A percentile compares a stretch with the other conserved stretches of the same genome.
phyloP scores from a whole-genome alignment of 2,797 vertebrate species.

The Mergus octosetaceus region DNA sequence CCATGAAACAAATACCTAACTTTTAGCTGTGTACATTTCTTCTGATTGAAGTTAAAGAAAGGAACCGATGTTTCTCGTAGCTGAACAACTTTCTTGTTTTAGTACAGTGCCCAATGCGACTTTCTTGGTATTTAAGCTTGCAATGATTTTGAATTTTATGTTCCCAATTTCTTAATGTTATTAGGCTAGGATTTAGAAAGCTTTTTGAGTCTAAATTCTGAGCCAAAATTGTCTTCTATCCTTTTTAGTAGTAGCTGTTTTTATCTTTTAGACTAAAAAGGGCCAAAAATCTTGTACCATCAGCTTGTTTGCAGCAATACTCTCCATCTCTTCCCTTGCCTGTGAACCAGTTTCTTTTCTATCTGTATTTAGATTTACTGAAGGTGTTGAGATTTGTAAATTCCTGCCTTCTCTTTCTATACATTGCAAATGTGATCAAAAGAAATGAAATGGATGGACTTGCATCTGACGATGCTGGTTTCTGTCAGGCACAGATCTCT shows the following conservation, averaged over 20 bases:
- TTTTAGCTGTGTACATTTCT: background rate
- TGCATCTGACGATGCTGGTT: background rate
- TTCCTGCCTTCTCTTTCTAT: background rate
- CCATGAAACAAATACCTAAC: background rate
- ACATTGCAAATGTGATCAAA: background rate
- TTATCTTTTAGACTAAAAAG: conserved; percentile 46
- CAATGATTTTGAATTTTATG: conserved; percentile 4
- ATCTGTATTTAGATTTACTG: background rate
- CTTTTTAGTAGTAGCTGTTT: background rate
- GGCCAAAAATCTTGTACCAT: conserved; percentile 43
- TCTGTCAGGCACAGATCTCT: background rate
- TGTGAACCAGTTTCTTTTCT: background rate
- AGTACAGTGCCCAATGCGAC: background rate
- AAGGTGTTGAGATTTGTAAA: background rate
- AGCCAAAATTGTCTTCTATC: conserved; percentile 34
- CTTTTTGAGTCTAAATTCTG: conserved; percentile 38
- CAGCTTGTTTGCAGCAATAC: conserved; percentile 53
- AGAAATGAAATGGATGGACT: background rate
- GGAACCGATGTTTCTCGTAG: background rate
- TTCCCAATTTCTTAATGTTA: background rate
- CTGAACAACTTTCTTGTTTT: background rate
- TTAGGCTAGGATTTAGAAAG: conserved; percentile 25
- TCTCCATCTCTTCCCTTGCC: background rate
- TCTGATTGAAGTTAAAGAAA: background rate
- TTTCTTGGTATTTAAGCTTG: conserved; percentile 25